These are phyloP conservation scores for Acanthococcus lagerstroemiae DNA, from an alignment of 2,888 invertebrate species.

Conservation along the genomic window DNA sequence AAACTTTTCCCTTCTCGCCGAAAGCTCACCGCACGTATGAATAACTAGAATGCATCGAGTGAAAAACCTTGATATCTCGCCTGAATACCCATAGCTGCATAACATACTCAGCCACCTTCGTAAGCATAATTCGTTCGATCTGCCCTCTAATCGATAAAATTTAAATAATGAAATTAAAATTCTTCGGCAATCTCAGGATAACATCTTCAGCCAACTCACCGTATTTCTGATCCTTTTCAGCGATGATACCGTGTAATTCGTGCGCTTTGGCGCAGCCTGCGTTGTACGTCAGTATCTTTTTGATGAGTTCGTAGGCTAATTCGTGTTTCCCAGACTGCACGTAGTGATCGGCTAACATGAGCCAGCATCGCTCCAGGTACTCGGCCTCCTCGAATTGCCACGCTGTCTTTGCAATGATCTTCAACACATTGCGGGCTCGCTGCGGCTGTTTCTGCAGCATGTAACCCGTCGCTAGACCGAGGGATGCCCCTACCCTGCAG, in stretches of 20 bases:
- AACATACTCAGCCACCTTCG: too few species aligned
- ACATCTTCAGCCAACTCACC: too few species aligned
- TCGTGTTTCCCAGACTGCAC: slow-evolving; percentile 74
- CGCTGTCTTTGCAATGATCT: slow-evolving; percentile 67
- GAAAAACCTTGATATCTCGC: too few species aligned
- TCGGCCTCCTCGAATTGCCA: slow-evolving; percentile 97
- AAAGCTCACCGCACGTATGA: too few species aligned
- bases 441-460: slow-evolving; percentile 75
- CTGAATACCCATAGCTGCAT: too few species aligned
- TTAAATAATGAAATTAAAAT: too few species aligned
- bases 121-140: background rate
- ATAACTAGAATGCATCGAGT: too few species aligned
- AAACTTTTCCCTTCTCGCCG: too few species aligned
- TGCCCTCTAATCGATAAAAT: too few species aligned
- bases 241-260: slow-evolving; percentile 73
- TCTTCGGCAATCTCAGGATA: too few species aligned
- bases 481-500: slow-evolving; percentile 37
- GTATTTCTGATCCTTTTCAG: slow-evolving; percentile 87
- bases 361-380: slow-evolving; percentile 89
- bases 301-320: slow-evolving; percentile 71
- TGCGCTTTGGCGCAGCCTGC: slow-evolving; percentile 83
- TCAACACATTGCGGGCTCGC: slow-evolving; percentile 83
- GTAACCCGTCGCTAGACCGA: slow-evolving; percentile 37
- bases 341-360: slow-evolving; percentile 84
- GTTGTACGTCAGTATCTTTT: slow-evolving; percentile 67